phyloP scores from a whole-genome alignment of 2,888 invertebrate species.

The Clivina fossor region DNA sequence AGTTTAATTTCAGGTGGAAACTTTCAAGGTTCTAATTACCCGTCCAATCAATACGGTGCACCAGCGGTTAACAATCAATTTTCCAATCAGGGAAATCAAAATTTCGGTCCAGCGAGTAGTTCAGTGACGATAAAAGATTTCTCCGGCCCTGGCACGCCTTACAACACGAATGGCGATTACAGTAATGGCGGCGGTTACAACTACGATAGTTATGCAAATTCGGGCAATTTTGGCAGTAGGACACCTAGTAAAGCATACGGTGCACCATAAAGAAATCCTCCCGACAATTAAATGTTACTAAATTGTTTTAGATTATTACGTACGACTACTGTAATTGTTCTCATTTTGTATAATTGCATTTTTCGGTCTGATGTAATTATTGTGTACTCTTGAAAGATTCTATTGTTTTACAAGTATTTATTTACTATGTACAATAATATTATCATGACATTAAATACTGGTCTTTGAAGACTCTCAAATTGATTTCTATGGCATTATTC shows the following conservation, averaged over 20 bases:
- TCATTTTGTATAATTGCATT: not conserved
- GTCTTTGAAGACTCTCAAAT: no score
- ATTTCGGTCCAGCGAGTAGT: constrained; percentile 40
- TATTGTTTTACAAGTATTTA: not conserved
- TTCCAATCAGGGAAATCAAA: constrained; percentile 16
- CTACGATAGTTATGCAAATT: constrained; percentile 38
- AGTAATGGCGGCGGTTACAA: constrained; percentile 25
- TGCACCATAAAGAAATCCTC: constrained; percentile 44
- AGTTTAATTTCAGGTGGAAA: constrained; percentile 39
- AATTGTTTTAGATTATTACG: no score
- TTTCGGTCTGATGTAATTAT: not conserved
- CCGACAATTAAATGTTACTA: no score
- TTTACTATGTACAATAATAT: not conserved
- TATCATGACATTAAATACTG: no score
- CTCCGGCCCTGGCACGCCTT: constrained; percentile 41
- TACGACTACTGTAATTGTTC: no score
- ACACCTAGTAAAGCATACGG: constrained; percentile 41
- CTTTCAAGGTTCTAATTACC: constrained; percentile 6
- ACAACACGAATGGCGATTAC: constrained; percentile 36
- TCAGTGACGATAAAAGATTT: constrained; percentile 45
- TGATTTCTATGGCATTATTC: no score
- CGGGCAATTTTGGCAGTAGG: constrained; percentile 38
- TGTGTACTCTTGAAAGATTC: not conserved
- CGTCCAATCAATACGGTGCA: constrained; percentile 38
- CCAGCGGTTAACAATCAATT: constrained; percentile 29